A percentile compares a stretch with the other conserved stretches of the same genome.
Conservation (phyloP, 2,888 invertebrate genomes). For the Trissolcus japonicus region DNA sequence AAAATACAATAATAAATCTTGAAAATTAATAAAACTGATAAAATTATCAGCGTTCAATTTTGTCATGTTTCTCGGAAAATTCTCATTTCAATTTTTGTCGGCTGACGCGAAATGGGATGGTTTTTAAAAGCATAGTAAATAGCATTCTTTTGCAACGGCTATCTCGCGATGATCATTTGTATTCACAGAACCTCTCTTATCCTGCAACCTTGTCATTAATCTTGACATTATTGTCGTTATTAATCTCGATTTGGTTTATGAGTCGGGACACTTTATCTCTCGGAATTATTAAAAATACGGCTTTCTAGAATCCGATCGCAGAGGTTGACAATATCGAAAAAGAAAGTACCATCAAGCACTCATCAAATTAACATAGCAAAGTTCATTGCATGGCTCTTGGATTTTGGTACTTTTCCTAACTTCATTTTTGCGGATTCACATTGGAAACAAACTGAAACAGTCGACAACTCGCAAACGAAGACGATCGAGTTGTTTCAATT, state of each 20-base stretch:
- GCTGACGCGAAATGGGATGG: background rate
- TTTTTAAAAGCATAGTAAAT: too few relatives aligned
- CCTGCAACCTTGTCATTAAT: conserved; percentile 20
- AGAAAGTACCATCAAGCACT: conserved; percentile 6
- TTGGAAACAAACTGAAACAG: too few relatives aligned
- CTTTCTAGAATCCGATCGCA: conserved; percentile 41
- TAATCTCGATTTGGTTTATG: conserved; percentile 33
- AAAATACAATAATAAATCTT: too few relatives aligned
- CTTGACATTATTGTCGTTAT: conserved; percentile 24
- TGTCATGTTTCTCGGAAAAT: too few relatives aligned
- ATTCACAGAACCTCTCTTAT: conserved; percentile 13
- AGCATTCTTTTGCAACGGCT: background rate
- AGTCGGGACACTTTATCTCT: conserved; percentile 30
- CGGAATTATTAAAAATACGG: conserved; percentile 24
- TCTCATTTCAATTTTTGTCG: too few relatives aligned
- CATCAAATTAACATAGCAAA: too few relatives aligned
- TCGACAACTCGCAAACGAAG: conserved; percentile 30
- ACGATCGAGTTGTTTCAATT: conserved; percentile 40
- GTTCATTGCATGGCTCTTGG: too few relatives aligned
- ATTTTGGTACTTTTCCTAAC: too few relatives aligned
- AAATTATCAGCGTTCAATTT: too few relatives aligned
- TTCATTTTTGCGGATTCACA: too few relatives aligned
- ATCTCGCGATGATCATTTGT: conserved; percentile 10
- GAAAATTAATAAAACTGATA: too few relatives aligned
- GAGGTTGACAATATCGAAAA: conserved; percentile 29